Conservation (phyloP, 2,113 vertebrate genomes). For the Scartelaos histophorus region DNA sequence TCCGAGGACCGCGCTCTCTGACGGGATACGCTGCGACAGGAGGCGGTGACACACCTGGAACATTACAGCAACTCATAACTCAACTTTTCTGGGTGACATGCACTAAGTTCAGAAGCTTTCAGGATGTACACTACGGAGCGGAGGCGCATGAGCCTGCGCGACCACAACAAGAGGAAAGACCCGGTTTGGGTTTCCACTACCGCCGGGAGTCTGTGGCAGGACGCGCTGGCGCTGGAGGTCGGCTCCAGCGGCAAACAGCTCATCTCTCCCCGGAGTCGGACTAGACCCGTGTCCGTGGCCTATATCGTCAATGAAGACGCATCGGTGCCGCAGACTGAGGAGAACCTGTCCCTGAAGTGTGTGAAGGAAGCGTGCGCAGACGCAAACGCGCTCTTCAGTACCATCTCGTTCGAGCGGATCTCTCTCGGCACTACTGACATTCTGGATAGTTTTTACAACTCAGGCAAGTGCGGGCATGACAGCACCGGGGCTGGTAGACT, state of each 20-base stretch:
- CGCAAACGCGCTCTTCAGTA: constrained; percentile 66
- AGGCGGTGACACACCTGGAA: constrained; percentile 53
- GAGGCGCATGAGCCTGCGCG: constrained; percentile 73
- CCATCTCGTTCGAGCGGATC: constrained; percentile 77
- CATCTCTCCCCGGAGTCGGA: constrained; percentile 69
- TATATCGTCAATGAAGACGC: constrained; percentile 77
- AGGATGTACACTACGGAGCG: constrained; percentile 77
- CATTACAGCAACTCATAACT: constrained; percentile 12
- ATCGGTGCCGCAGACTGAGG: constrained; percentile 57
- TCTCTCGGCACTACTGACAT: constrained; percentile 76
- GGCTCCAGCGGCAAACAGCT: constrained; percentile 47
- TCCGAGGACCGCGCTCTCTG: neutral
- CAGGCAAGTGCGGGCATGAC: constrained; percentile 78
- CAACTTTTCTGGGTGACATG: neutral
- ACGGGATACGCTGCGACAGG: constrained; percentile 21
- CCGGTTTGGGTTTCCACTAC: constrained; percentile 67
- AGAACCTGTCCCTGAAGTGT: constrained; percentile 76
- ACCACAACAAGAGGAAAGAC: constrained; percentile 55
- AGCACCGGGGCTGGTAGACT: neutral
- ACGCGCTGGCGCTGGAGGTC: constrained; percentile 77
- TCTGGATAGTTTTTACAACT: constrained; percentile 86
- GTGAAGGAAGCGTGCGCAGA: constrained; percentile 82
- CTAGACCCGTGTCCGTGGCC: constrained; percentile 76
- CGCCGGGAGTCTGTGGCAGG: constrained; percentile 88
- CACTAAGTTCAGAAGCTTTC: neutral